Conservation (phyloP, 2,888 invertebrate species). For the Netelia virgata region DNA sequence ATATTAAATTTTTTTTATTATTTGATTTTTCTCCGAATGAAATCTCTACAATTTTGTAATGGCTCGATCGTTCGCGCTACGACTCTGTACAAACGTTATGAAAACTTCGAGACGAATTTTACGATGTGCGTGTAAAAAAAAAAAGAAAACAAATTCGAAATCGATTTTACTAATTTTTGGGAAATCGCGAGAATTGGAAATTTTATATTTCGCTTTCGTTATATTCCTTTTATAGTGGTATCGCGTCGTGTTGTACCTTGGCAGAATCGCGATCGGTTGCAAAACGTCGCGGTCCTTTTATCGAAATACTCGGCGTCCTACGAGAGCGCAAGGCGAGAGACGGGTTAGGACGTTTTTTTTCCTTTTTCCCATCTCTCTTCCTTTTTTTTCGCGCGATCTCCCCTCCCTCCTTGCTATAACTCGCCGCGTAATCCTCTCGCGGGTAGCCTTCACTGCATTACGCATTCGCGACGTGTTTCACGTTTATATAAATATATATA, state of each 20-base stretch:
- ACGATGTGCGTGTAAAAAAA: too few species aligned
- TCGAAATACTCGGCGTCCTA: constrained; percentile 49
- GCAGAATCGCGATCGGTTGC: constrained; percentile 42
- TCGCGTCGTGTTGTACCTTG: constrained; percentile 25
- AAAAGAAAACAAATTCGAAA: too few species aligned
- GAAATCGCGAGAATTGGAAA: too few species aligned
- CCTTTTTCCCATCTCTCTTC: constrained; percentile 21
- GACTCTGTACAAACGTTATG: too few species aligned
- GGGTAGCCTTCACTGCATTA: constrained; percentile 67
- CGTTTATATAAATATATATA: constrained; percentile 29
- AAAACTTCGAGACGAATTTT: too few species aligned
- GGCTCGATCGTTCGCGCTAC: too few species aligned
- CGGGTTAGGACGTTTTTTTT: not conserved
- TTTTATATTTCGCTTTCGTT: not conserved
- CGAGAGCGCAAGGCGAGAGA: constrained; percentile 4
- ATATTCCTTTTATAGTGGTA: constrained; percentile 21
- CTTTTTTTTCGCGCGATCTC: constrained; percentile 39
- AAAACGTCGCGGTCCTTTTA: constrained; percentile 60
- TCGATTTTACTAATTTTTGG: too few species aligned
- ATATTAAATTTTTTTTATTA: constrained; percentile 22
- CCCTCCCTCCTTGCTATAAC: constrained; percentile 25
- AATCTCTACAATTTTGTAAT: not conserved
- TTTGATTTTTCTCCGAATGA: constrained; percentile 5
- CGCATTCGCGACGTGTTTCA: constrained; percentile 65
- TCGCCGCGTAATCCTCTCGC: constrained; percentile 63